Conservation (phyloP, 2,797 vertebrate genomes). For the Neomorphus geoffroyi region DNA sequence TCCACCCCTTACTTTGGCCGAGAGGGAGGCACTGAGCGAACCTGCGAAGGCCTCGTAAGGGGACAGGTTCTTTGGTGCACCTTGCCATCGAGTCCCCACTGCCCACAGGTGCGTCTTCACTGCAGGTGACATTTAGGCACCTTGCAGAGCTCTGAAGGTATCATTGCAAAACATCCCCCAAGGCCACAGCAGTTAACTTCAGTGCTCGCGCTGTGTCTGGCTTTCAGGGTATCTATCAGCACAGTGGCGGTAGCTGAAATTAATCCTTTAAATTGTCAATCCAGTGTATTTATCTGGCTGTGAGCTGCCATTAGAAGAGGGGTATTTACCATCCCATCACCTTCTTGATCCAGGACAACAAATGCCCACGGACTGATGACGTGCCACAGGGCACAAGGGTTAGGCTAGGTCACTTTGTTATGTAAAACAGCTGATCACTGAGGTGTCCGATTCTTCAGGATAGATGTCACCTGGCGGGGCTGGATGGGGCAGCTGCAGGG, state of each 20-base stretch:
- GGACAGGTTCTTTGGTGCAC: neutral
- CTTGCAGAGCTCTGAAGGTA: neutral
- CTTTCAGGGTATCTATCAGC: neutral
- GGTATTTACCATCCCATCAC: neutral
- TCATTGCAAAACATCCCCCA: neutral
- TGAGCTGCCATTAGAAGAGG: neutral
- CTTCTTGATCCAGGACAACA: neutral
- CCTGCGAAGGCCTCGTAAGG: neutral
- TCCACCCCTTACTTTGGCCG: neutral
- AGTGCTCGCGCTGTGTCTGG: neutral
- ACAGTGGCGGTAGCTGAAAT: neutral
- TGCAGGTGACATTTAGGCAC: neutral
- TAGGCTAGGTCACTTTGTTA: rapidly evolving
- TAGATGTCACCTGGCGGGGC: neutral
- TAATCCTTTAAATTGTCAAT: neutral
- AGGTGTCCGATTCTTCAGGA: neutral
- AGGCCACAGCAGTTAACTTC: neutral
- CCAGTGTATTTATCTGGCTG: neutral
- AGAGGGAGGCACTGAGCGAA: neutral
- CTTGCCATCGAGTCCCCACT: neutral
- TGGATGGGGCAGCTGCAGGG: neutral
- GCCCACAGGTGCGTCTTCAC: neutral
- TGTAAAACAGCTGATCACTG: neutral
- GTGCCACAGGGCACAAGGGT: neutral
- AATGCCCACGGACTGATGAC: rapidly evolving